phyloP scores from a whole-genome alignment of 2,113 vertebrate genomes.

The Asarcornis scutulata region DNA sequence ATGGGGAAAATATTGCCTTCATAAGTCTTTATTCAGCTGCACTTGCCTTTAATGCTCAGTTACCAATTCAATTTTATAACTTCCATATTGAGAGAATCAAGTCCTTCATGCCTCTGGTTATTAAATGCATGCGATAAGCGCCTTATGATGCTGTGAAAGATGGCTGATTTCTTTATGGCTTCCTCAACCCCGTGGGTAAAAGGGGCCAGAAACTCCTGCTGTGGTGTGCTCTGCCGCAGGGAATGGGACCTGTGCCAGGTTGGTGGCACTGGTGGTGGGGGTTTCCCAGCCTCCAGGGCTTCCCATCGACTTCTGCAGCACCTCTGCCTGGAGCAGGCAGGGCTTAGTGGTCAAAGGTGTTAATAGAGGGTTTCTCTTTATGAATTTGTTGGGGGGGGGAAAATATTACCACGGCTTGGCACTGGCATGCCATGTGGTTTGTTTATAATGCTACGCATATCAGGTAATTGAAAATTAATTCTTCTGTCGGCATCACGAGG shows the following conservation, averaged over 20 bases:
- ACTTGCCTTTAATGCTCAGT: constrained; percentile 60
- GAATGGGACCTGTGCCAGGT: not conserved
- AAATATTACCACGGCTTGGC: not conserved
- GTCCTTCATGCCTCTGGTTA: constrained; percentile 54
- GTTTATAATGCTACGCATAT: constrained; percentile 72
- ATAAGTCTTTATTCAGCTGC: constrained; percentile 41
- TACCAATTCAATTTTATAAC: constrained; percentile 66
- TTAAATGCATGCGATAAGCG: constrained; percentile 71
- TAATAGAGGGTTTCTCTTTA: not conserved
- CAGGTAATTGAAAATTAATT: constrained; percentile 75
- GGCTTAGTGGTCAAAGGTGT: not conserved
- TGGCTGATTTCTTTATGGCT: constrained; percentile 52
- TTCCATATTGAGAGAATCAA: constrained; percentile 73
- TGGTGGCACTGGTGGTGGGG: too few relatives aligned
- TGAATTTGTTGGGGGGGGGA: too few relatives aligned
- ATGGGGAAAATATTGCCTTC: constrained; percentile 35
- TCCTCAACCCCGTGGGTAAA: not conserved
- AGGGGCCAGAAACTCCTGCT: rapidly evolving
- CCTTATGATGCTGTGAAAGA: constrained; percentile 63
- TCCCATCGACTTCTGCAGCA: not conserved
- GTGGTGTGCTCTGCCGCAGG: not conserved
- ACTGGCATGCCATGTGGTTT: constrained; percentile 8
- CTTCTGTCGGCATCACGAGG: constrained; percentile 56
- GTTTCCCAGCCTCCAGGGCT: not conserved
- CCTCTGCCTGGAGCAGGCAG: not conserved